A percentile compares a stretch with the other conserved stretches of the same genome.
phyloP scores from a whole-genome alignment of 2,113 vertebrate species.

The Corvus moneduloides region DNA sequence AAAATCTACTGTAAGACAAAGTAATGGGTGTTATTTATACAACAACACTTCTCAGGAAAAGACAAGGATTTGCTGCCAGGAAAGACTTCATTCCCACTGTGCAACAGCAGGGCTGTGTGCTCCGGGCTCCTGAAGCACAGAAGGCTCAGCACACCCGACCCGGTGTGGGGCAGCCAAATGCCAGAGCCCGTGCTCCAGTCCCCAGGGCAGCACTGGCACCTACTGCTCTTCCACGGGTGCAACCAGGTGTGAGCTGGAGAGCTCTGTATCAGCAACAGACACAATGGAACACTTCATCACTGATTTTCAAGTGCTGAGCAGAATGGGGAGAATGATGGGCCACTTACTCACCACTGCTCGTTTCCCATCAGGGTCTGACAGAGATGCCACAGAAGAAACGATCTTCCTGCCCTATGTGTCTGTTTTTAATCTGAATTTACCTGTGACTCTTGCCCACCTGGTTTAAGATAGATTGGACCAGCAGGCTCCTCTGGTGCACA shows the following conservation, averaged over 20 bases:
- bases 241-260: background rate
- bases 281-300: background rate
- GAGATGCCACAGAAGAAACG: background rate
- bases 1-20: background rate
- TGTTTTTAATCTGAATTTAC: background rate
- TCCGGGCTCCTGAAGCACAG: background rate
- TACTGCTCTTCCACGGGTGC: rapidly evolving
- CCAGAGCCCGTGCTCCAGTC: background rate
- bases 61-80: background rate
- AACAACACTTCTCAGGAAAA: background rate
- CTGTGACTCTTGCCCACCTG: background rate
- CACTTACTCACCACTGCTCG: rapidly evolving
- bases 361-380: background rate
- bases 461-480: background rate
- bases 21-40: background rate
- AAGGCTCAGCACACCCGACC: background rate
- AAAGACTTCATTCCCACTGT: background rate
- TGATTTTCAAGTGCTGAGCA: background rate
- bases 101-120: background rate
- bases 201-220: background rate
- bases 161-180: rapidly evolving
- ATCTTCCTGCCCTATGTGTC: background rate
- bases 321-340: background rate
- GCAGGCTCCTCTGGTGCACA: background rate
- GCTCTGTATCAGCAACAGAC: background rate